Conservation (phyloP, 2,797 vertebrate species). For the Acropternis orthonyx region DNA sequence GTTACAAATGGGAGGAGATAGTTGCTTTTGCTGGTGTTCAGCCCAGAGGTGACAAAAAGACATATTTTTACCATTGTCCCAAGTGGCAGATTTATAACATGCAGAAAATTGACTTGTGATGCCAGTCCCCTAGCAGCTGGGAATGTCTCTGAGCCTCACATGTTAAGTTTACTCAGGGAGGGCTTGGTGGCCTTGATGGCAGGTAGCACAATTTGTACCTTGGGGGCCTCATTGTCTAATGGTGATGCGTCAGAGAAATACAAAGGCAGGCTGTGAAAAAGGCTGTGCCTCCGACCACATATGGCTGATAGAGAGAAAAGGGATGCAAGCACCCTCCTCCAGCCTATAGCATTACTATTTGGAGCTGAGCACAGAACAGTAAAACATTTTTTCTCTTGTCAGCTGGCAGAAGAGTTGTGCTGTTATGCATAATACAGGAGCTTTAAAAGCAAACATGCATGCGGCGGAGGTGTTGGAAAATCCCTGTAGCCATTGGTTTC, state of each 20-base stretch:
- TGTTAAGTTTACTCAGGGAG: not conserved
- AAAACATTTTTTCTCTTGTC: not conserved
- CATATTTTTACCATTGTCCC: not conserved
- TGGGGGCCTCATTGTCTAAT: not conserved
- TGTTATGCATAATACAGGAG: not conserved
- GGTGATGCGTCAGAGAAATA: not conserved
- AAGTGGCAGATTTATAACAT: not conserved
- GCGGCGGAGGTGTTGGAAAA: not conserved
- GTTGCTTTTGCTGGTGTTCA: not conserved
- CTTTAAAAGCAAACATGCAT: conserved; percentile 27
- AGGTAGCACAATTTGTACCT: not conserved
- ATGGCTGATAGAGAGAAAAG: not conserved
- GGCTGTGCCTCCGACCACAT: not conserved
- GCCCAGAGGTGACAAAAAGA: not conserved
- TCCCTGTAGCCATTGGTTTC: conserved; percentile 11
- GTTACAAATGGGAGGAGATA: not conserved
- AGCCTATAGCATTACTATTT: not conserved
- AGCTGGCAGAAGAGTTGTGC: not conserved
- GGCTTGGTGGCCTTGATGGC: not conserved
- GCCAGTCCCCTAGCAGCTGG: not conserved
- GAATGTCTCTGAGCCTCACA: not conserved
- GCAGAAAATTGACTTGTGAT: not conserved
- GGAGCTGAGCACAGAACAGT: not conserved
- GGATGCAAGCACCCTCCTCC: not conserved
- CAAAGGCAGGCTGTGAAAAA: not conserved